Evolutionary conservation across 2,113 vertebrate species (phyloP).

Genomic region (Silurus asotus): DNA sequence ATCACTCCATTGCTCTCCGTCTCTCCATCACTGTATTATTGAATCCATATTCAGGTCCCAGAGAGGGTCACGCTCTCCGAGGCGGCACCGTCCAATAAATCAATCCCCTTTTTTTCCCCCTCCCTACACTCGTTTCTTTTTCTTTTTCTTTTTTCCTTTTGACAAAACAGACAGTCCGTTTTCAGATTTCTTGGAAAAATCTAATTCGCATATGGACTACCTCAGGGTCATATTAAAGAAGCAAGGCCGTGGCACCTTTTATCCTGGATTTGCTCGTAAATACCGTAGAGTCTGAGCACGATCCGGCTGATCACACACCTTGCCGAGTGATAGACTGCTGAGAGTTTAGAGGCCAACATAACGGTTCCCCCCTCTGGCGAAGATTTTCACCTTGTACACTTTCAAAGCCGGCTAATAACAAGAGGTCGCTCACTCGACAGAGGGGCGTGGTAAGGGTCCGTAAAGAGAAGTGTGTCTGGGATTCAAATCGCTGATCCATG

Average conservation of each 20-base stretch:
- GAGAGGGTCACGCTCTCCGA: not conserved
- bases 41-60: constrained; percentile 24
- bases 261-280: not conserved
- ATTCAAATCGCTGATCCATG: too few relatives aligned
- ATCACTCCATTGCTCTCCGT: not conserved
- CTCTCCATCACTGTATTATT: constrained; percentile 8
- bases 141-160: not conserved
- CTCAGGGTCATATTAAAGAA: not conserved
- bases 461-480: too few relatives aligned
- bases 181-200: not conserved
- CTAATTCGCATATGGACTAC: not conserved
- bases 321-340: not conserved
- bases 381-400: not conserved
- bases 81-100: not conserved
- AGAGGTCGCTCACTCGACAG: not conserved
- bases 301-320: not conserved
- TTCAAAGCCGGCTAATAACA: not conserved
- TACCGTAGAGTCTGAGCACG: not conserved
- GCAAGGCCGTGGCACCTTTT: not conserved
- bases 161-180: not conserved
- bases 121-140: not conserved
- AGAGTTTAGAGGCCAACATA: not conserved
- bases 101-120: not conserved
- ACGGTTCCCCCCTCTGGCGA: not conserved
- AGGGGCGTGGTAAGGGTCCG: not conserved